Base-by-base conservation (phyloP, 1,140 invertebrate species). In the Oscheius sp. region DNA sequence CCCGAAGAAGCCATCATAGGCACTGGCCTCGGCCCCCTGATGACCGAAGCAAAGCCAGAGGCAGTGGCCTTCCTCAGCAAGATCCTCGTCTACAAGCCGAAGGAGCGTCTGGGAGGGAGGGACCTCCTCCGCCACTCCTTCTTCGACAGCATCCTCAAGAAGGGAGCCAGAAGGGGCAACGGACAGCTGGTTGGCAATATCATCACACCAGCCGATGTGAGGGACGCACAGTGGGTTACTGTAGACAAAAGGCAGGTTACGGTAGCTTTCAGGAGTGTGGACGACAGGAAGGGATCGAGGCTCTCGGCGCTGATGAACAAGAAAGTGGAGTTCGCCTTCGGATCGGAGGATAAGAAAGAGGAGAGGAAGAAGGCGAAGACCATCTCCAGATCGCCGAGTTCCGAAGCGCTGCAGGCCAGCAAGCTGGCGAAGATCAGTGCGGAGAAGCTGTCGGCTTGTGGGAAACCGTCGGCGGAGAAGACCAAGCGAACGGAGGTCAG, bases 21-120 rank as follows among this genome's bases (percentile, higher is more conserved):
- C 23, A 13, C 7, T 55, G 49, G 49, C 7, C 49, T 42, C 38
- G n/a, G n/a, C 10, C 10, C n/a, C n/a, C n/a, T n/a, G n/a, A n/a
- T 58, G 18, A 23, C 58, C 4, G 23, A 36, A 42, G 32, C 73
- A 20, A 23, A 18, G n/a, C 34, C 62, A 26, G 20, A 34, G 13
- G 42, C 35, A 29, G 62, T 79, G 1, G 46, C 55, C 18, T 77
- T 78, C 35, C 31, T 78, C 3, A 34, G 46, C 15, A 32, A 38
- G 20, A 77, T 78, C 13, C 76, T 78, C 26, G 52, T 75, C 2
- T 78, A 78, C 26, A 69, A 42, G n/a, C 77, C 77, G 36, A 68
- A 73, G 28, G 45, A 66, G 38, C 64, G 77, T 18, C 71, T 77
- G 15, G 62, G 49, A 28, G 77, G 77, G 0, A 28, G 35, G 7